Conservation (phyloP, 2,113 vertebrate species). For the Lynx canadensis region DNA sequence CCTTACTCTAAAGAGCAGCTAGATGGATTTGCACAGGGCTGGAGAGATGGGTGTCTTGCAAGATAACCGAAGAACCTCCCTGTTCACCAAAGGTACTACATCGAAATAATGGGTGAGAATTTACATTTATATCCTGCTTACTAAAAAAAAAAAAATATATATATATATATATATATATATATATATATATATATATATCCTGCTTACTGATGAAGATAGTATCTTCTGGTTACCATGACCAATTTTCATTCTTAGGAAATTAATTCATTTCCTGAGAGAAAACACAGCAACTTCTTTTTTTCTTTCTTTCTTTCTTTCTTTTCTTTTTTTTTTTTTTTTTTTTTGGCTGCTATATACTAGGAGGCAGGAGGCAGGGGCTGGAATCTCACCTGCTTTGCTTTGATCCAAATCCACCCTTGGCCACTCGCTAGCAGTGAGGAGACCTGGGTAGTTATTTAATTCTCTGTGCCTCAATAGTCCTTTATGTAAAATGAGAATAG, state of each 20-base stretch:
- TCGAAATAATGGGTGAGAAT: background rate
- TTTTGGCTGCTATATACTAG: background rate
- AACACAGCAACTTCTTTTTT: background rate
- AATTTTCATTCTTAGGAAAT: background rate
- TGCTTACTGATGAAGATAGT: background rate
- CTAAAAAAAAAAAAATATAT: background rate
- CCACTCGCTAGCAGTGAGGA: background rate
- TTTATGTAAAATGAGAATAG: background rate
- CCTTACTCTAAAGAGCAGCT: background rate
- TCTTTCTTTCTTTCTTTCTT: background rate
- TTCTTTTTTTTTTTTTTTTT: background rate
- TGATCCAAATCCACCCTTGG: background rate
- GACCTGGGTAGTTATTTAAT: background rate
- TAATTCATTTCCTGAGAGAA: conserved; percentile 11
- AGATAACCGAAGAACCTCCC: background rate
- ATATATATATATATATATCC: too few relatives aligned
- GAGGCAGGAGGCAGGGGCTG: background rate
- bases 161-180: too few relatives aligned
- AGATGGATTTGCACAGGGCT: background rate
- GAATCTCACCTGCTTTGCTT: background rate
- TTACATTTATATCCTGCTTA: background rate
- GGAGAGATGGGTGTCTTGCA: background rate
- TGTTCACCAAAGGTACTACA: background rate
- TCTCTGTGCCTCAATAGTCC: background rate
- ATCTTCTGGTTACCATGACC: background rate